phyloP scores from a whole-genome alignment of 2,888 invertebrate species.

The Plemyria rubiginata region DNA sequence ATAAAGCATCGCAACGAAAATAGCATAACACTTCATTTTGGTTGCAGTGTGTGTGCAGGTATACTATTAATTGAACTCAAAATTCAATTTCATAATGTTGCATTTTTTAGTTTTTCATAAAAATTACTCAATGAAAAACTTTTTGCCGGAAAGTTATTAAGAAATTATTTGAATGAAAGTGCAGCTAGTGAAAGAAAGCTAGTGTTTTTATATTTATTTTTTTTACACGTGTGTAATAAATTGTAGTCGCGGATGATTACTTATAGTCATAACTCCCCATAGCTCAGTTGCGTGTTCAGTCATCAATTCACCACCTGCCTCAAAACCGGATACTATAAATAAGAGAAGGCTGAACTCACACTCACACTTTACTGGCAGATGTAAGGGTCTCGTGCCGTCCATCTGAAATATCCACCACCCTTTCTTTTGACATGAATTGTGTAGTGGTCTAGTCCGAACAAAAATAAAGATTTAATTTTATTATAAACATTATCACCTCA shows the following conservation, averaged over 20 bases:
- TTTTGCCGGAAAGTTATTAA: constrained; percentile 13
- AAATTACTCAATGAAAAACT: constrained; percentile 3
- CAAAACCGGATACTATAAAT: constrained; percentile 79
- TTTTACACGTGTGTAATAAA: constrained; percentile 3
- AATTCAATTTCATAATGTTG: too few species aligned
- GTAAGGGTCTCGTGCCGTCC: constrained; percentile 62
- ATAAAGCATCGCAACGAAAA: constrained; percentile 61
- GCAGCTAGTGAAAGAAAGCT: too few species aligned
- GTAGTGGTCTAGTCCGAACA: neutral
- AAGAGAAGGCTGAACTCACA: constrained; percentile 68
- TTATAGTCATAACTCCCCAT: constrained; percentile 26
- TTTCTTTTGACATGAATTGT: constrained; percentile 7
- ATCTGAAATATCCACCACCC: constrained; percentile 6
- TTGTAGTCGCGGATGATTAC: constrained; percentile 30
- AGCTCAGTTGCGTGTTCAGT: constrained; percentile 29
- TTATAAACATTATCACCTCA: constrained; percentile 16
- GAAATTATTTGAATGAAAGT: constrained; percentile 12
- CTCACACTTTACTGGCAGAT: constrained; percentile 58
- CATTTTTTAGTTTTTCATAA: neutral
- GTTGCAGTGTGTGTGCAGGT: neutral
- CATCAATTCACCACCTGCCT: constrained; percentile 69
- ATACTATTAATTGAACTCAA: too few species aligned
- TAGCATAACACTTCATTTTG: constrained; percentile 40
- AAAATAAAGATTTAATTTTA: constrained; percentile 1
- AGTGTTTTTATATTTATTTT: constrained; percentile 10